Evolutionary conservation across 2,888 invertebrate genomes (phyloP), one percentile per base, ranked within the genome.

Genomic region (Syritta pipiens): DNA sequence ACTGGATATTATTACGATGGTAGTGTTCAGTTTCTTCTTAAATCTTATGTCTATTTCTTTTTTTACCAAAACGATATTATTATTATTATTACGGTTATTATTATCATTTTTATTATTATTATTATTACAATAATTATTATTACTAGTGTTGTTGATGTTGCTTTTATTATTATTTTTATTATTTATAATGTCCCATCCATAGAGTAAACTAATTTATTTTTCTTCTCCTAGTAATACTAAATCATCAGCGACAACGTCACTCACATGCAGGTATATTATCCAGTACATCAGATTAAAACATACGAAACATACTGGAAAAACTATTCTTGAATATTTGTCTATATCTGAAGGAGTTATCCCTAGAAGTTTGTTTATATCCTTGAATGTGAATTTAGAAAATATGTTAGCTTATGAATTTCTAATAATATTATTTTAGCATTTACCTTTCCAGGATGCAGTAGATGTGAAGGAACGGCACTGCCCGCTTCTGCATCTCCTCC

Each of bases 231-330:
- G 91, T 86, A 95, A 91, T 88, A 96, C 96, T 90, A 97, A 92
- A 91, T 96, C 97, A 89, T 97, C 96, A 90, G 96, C 96, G 86
- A 97, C 96, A 87, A 96, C 96, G 91, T 97, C 97, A 88, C 96
- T 96, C 89, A 97, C 97, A 92, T 97, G 97, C 85, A 97, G 92
- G 89, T 97, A 97, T 88, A 97, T 97, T 90, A 97, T 97, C 97
- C 97, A 97, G 91, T 97, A 97, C 97, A 97, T 97, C 85, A 97
- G 93, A 91, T 99, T 99, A 93, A 99, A 99, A 90, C 98, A 96
- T 83, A 98, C 95, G 92, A 99, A 99, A 91, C 98, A 96, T 86
- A 98, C 96, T 62, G 99, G 99, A 90, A 99, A 99, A 86, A 98
- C 95, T 90, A 98, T 97, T 87, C 99, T 94, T 81, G 98, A 98